Evolutionary conservation across 2,113 vertebrate species (phyloP).

Genomic region (Corythornis cristatus): DNA sequence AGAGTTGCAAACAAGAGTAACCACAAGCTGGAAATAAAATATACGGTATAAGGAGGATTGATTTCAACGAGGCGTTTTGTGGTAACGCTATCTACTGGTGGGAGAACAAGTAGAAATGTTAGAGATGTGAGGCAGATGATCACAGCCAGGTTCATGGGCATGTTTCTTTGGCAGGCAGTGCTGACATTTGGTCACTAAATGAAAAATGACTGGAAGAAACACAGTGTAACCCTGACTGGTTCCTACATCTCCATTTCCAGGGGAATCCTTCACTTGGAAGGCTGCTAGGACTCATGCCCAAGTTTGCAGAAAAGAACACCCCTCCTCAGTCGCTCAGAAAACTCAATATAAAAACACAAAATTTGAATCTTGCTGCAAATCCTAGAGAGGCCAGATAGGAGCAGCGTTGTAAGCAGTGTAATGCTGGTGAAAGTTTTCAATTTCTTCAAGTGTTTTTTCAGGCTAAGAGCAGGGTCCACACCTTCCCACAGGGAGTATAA

Average conservation of each 20-base stretch:
- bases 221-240: neutral
- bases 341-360: neutral
- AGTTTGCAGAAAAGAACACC: neutral
- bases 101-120: neutral
- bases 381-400: neutral
- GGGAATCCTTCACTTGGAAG: neutral
- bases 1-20: neutral
- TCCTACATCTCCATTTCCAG: neutral
- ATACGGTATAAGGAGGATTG: neutral
- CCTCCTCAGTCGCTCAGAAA: neutral
- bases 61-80: neutral
- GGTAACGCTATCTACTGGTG: neutral
- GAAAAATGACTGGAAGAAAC: neutral
- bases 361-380: neutral
- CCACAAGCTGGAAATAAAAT: neutral
- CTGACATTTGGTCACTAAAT: neutral
- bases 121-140: neutral
- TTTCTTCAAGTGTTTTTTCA: neutral
- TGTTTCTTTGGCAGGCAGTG: neutral
- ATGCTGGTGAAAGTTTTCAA: neutral
- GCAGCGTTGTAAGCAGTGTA: neutral
- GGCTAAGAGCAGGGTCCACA: neutral
- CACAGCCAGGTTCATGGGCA: fast-evolving
- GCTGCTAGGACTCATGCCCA: neutral
- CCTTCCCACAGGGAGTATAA: neutral